Evolutionary conservation across 2,797 vertebrate species (phyloP).

Genomic region (Otolemur crassicaudatus): DNA sequence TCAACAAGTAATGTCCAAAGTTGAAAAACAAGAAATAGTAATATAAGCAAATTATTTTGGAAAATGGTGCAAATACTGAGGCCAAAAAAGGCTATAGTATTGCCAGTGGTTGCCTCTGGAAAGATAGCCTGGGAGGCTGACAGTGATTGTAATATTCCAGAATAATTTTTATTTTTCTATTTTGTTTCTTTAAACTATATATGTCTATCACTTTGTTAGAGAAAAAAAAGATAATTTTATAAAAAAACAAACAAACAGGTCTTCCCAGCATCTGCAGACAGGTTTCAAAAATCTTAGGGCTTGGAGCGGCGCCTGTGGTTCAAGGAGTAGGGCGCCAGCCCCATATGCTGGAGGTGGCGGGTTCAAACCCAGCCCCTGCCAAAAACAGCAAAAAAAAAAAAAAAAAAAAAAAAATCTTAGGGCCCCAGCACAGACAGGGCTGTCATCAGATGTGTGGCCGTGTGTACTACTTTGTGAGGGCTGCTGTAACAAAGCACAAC

Average conservation of each 20-base stretch:
- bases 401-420: background rate
- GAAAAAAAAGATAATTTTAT: background rate
- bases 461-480: fast-evolving
- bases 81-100: background rate
- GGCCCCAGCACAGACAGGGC: background rate
- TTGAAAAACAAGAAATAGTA: background rate
- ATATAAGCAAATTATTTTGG: background rate
- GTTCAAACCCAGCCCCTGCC: too few species aligned
- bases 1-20: background rate
- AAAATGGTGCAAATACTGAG: background rate
- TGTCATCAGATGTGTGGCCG: background rate
- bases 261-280: background rate
- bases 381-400: too few species aligned
- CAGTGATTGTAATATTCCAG: background rate
- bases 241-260: background rate
- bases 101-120: background rate
- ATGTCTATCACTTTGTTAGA: background rate
- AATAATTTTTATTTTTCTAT: background rate
- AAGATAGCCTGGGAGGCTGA: background rate
- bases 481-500: fast-evolving
- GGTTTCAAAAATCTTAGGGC: background rate
- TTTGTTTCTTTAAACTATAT: background rate
- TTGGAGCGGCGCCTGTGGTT: too few species aligned
- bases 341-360: too few species aligned
- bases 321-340: too few species aligned